Evolutionary conservation across 2,113 vertebrate species (phyloP).

Genomic region (Vulpes ferrilata): DNA sequence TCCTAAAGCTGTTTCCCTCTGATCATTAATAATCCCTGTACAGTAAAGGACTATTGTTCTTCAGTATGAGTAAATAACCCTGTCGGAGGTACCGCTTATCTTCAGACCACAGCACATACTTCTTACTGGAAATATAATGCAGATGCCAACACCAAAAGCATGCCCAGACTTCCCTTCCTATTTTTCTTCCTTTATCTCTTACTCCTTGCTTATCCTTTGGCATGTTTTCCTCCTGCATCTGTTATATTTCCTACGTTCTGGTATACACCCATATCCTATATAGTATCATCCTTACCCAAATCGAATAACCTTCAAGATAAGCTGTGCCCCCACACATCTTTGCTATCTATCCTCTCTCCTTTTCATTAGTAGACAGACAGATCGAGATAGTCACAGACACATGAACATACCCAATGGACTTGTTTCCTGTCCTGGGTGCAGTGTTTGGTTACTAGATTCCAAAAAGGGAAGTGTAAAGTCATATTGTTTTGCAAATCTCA

Average conservation of each 20-base stretch:
- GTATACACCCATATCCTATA: not conserved
- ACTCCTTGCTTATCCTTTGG: conserved; percentile 36
- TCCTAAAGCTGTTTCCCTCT: conserved; percentile 78
- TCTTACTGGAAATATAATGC: conserved; percentile 73
- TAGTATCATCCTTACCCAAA: not conserved
- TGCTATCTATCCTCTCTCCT: not conserved
- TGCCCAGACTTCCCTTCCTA: conserved; percentile 47
- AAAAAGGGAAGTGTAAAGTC: conserved; percentile 73
- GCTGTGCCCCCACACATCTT: not conserved
- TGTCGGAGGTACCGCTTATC: conserved; percentile 66
- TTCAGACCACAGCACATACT: conserved; percentile 62
- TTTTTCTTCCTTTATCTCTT: conserved; percentile 65
- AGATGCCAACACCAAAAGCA: conserved; percentile 69
- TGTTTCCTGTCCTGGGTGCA: conserved; percentile 44
- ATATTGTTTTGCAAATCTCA: conserved; percentile 64
- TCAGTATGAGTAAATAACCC: conserved; percentile 64
- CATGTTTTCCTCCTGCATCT: not conserved
- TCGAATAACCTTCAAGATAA: not conserved
- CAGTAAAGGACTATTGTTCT: conserved; percentile 77
- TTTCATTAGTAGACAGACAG: not conserved
- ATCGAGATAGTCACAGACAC: not conserved
- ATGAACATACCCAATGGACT: not conserved
- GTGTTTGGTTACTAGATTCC: conserved; percentile 66
- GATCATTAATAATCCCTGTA: conserved; percentile 70
- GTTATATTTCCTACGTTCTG: not conserved